Conservation (phyloP, 2,113 vertebrate species). For the Synodontis membranacea region DNA sequence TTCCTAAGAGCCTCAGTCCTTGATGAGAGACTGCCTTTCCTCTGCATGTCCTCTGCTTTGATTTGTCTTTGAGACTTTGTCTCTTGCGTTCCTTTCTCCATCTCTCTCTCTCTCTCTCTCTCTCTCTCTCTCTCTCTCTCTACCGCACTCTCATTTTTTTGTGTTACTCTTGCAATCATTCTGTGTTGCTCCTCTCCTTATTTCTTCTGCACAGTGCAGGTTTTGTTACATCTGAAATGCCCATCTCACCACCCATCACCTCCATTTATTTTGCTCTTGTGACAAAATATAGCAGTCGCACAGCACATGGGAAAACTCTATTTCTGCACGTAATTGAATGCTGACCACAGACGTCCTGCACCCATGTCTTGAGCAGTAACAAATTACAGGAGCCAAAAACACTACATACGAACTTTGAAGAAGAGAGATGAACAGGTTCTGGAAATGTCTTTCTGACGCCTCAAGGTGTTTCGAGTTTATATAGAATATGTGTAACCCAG, state of each 20-base stretch:
- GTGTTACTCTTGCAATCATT: background rate
- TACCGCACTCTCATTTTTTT: background rate
- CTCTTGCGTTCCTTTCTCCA: background rate
- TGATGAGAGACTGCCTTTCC: background rate
- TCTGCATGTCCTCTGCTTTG: background rate
- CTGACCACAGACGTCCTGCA: constrained; percentile 4
- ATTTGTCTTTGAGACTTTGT: background rate
- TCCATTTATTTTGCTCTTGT: constrained; percentile 18
- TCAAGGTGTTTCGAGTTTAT: background rate
- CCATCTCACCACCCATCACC: background rate
- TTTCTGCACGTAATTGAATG: constrained; percentile 14
- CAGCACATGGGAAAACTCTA: constrained; percentile 18
- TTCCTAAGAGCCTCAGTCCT: background rate
- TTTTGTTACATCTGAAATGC: constrained; percentile 5
- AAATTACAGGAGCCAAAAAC: background rate
- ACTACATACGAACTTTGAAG: background rate
- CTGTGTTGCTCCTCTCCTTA: background rate
- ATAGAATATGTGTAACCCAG: background rate
- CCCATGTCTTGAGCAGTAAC: background rate
- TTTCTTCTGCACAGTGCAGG: background rate
- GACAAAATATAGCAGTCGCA: constrained; percentile 21
- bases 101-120: background rate
- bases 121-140: background rate
- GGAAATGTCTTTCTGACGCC: too few relatives aligned
- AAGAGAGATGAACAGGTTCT: background rate